Evolutionary conservation across 2,797 vertebrate genomes (phyloP).

Genomic region (Cichlasoma orientale): DNA sequence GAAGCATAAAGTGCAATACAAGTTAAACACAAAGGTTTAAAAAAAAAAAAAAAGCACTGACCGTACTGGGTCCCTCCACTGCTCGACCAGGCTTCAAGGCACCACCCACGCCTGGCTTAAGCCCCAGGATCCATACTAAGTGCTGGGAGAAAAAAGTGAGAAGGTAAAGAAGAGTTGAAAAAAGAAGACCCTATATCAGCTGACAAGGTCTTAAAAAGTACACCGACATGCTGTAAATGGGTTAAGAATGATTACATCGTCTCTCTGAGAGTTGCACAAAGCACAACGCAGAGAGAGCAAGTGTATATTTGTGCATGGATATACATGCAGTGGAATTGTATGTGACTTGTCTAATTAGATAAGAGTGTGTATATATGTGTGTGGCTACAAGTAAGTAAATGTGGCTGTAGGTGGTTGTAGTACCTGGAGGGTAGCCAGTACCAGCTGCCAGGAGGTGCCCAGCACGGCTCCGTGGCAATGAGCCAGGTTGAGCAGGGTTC

Average conservation of each 20-base stretch:
- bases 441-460: constrained; percentile 98
- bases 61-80: constrained; percentile 96
- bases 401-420: constrained; percentile 8
- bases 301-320: background rate
- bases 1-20: background rate
- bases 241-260: background rate
- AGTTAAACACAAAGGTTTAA: background rate
- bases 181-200: background rate
- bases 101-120: constrained; percentile 94
- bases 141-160: constrained; percentile 81
- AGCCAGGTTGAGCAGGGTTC: constrained; percentile 94
- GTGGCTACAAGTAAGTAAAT: background rate
- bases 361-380: background rate
- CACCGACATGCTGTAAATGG: background rate
- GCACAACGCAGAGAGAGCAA: background rate
- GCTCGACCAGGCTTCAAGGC: constrained; percentile 96
- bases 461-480: constrained; percentile 96
- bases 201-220: background rate
- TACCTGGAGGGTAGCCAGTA: constrained; percentile 98
- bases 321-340: background rate
- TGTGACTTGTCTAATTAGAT: background rate
- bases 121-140: constrained; percentile 97
- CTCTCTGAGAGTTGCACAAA: background rate
- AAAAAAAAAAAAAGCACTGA: constrained; percentile 70
- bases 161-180: background rate